Base-by-base conservation (phyloP, 2,888 invertebrate species). In the Brachyopa scutellaris region DNA sequence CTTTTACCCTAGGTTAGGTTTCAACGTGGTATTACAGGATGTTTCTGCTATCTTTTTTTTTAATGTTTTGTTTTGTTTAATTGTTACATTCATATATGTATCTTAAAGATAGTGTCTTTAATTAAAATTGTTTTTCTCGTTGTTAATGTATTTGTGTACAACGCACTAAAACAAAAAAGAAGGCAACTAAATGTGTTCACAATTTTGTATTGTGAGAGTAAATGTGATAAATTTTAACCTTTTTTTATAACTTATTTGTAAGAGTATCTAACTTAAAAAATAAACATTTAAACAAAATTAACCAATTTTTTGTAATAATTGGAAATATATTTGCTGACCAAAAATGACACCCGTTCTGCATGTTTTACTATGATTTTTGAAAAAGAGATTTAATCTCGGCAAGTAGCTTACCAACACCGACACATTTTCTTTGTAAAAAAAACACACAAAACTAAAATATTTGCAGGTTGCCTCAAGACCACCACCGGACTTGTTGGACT, bases 401-500 rank as follows among this genome's bases (percentile, higher is more conserved):
- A 82, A 82, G 82, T 66, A 82, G 33, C 77, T 76, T 82, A 29
- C 29, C 47, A 62, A 76, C 29, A 47, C 38, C 51, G 11, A 76
- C 15, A 42, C 31, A 47, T 31, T 69, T 64, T 57, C 45, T 45
- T 36, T 23, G 11, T 31, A 74, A 74, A 45, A 36, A 38, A 61
- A 67, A 79, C 31, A 74, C 42, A 61, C 61, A 51, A 73, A 61
- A 51, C 49, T 66, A 47, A 69, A 84, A 55, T 78, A 78, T 70
- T 84, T 85, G 8, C 87, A 88, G 87, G 86, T 87, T 82, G 74
- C 84, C 67, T 67, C 85, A 70, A 86, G 85, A 66, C 85, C 78
- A 17, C 85, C 85, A 55, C 86, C 86, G 15, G 87, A 88, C 38
- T 85, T 87, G 19, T 79, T 88, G 80, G 88, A 88, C 47, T 55